These are phyloP conservation scores for Steatornis caripensis DNA, from an alignment of 2,113 vertebrate species.

Conservation along the genomic window DNA sequence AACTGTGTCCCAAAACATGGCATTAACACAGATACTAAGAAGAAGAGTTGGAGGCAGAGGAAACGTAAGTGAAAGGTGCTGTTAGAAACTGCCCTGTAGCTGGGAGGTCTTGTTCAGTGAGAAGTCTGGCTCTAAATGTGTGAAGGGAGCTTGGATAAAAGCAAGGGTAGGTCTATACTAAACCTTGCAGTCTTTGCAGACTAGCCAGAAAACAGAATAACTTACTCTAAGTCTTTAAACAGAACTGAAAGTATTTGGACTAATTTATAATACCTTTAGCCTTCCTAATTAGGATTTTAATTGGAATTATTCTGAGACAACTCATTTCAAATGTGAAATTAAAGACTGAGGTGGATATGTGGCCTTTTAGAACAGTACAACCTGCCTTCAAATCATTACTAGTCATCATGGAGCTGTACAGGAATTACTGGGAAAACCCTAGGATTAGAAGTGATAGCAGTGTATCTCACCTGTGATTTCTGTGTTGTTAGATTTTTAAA, in stretches of 20 bases:
- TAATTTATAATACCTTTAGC: neutral
- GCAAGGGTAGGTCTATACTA: neutral
- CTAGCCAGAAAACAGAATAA: neutral
- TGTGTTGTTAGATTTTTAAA: neutral
- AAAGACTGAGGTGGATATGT: neutral
- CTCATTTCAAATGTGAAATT: neutral
- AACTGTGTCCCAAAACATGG: neutral
- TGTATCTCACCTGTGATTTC: neutral
- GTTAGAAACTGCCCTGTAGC: neutral
- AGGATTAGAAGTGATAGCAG: neutral
- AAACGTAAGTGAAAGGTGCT: neutral
- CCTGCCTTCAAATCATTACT: neutral
- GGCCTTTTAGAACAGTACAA: neutral
- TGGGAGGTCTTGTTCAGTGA: neutral
- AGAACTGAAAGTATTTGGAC: neutral
- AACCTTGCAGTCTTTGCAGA: neutral
- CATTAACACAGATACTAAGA: neutral
- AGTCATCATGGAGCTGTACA: neutral
- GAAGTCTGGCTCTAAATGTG: neutral
- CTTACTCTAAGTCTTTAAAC: neutral
- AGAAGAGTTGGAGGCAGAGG: neutral
- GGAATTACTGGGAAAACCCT: neutral
- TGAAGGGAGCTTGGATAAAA: neutral
- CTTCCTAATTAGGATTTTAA: neutral
- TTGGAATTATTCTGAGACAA: neutral